phyloP scores from a whole-genome alignment of 2,113 vertebrate species.

The Toxostoma redivivum region DNA sequence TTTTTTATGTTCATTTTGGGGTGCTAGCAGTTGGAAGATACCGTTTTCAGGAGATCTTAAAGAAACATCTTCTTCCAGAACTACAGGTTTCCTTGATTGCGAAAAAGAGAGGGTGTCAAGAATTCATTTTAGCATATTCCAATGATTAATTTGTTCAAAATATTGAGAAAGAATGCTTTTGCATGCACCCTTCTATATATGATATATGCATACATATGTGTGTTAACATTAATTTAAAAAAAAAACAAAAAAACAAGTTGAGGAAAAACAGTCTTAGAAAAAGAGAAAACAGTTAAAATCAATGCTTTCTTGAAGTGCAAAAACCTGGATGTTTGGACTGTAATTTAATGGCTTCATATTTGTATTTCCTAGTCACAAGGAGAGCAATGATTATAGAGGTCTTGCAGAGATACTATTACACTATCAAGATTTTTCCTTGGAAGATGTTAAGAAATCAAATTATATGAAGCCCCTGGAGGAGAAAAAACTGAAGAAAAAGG shows the following conservation, averaged over 20 bases:
- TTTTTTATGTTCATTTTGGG: neutral
- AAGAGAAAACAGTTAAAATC: neutral
- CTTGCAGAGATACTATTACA: neutral
- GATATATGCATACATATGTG: rapidly evolving
- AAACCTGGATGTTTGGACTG: neutral
- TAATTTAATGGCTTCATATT: neutral
- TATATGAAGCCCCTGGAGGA: neutral
- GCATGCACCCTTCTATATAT: neutral
- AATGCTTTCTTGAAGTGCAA: neutral
- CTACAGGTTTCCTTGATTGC: neutral
- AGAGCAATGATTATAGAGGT: neutral
- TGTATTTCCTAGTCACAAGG: neutral
- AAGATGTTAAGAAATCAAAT: neutral
- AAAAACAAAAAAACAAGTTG: neutral
- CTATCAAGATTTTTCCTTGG: neutral
- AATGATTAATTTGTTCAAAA: neutral
- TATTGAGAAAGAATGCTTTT: neutral
- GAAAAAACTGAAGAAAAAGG: neutral
- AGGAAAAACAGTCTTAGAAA: neutral
- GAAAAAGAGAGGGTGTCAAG: neutral
- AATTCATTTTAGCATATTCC: neutral
- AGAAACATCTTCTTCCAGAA: neutral
- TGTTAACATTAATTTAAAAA: neutral
- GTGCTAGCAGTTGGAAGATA: neutral
- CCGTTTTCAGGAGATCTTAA: neutral